Evolutionary conservation across 2,113 vertebrate genomes (phyloP).

Genomic region (Cinclus cinclus): DNA sequence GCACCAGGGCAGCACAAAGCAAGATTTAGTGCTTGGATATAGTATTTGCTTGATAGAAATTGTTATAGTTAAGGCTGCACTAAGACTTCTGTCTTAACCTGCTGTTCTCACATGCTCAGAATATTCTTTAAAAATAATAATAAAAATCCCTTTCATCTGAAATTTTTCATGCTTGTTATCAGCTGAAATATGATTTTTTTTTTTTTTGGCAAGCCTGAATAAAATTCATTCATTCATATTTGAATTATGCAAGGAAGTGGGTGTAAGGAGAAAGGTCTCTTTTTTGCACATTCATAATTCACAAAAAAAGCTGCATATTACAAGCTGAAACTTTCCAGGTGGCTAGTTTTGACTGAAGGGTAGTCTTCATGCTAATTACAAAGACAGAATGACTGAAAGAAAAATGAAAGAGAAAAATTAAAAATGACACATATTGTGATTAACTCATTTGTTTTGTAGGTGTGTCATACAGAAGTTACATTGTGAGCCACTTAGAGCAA

Average conservation of each 20-base stretch:
- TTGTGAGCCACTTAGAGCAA: slow-evolving; percentile 58
- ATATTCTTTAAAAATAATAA: neutral
- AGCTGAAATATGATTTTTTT: slow-evolving; percentile 15
- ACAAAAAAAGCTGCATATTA: slow-evolving; percentile 55
- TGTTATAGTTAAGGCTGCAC: slow-evolving; percentile 25
- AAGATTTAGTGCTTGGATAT: slow-evolving; percentile 36
- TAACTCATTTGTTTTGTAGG: slow-evolving; percentile 67
- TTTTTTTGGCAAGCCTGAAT: slow-evolving; percentile 21
- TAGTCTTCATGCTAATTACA: slow-evolving; percentile 62
- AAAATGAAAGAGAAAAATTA: slow-evolving; percentile 56
- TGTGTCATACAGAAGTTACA: slow-evolving; percentile 40
- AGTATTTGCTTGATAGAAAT: slow-evolving; percentile 41
- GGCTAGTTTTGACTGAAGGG: slow-evolving; percentile 65
- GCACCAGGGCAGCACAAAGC: slow-evolving; percentile 51
- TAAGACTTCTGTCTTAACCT: slow-evolving; percentile 29
- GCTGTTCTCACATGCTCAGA: slow-evolving; percentile 12
- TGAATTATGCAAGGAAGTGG: slow-evolving; percentile 48
- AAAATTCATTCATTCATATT: slow-evolving; percentile 60
- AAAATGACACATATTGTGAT: slow-evolving; percentile 60
- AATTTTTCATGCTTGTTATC: slow-evolving; percentile 52
- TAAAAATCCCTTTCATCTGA: slow-evolving; percentile 16
- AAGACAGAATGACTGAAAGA: slow-evolving; percentile 44
- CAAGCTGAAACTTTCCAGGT: slow-evolving; percentile 69
- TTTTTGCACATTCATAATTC: slow-evolving; percentile 50
- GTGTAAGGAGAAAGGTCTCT: slow-evolving; percentile 36